Evolutionary conservation across 2,797 vertebrate genomes (phyloP).

Genomic region (Poeciliopsis presidionis): DNA sequence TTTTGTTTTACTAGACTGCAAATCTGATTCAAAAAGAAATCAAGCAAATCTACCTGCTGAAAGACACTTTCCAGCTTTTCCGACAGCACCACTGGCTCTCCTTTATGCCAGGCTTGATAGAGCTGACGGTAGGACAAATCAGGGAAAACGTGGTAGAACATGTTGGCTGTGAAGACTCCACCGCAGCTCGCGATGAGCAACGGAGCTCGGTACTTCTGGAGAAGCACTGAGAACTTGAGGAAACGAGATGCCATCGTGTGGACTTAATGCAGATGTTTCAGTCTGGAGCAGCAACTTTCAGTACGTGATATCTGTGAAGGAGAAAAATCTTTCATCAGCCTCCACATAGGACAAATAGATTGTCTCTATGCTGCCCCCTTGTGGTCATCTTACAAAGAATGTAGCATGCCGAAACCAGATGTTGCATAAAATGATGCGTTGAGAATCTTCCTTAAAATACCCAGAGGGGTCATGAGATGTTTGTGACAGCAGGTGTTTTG

Average conservation of each 20-base stretch:
- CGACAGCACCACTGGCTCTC: conserved; percentile 80
- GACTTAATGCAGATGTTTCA: not conserved
- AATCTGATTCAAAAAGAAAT: not conserved
- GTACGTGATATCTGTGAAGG: conserved; percentile 49
- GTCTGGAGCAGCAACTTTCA: conserved; percentile 26
- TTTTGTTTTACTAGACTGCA: not conserved
- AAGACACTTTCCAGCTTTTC: conserved; percentile 82
- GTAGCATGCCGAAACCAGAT: not conserved
- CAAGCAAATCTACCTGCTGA: conserved; percentile 67
- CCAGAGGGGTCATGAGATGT: not conserved
- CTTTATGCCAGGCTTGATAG: conserved; percentile 90
- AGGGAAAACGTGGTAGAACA: conserved; percentile 88
- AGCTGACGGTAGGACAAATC: conserved; percentile 82
- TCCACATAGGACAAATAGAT: no score
- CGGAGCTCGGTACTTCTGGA: conserved; percentile 86
- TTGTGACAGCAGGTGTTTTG: not conserved
- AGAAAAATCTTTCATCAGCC: not conserved
- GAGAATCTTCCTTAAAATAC: not conserved
- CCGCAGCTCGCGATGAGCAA: conserved; percentile 84
- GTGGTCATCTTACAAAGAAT: not conserved
- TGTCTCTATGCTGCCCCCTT: not conserved
- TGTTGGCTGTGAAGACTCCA: conserved; percentile 85
- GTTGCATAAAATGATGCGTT: not conserved
- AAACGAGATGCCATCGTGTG: conserved; percentile 67
- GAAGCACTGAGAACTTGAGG: conserved; percentile 73